A percentile compares a stretch with the other conserved stretches of the same genome.
Conservation (phyloP, 2,888 invertebrate genomes). For the Ceriagrion tenellum region DNA sequence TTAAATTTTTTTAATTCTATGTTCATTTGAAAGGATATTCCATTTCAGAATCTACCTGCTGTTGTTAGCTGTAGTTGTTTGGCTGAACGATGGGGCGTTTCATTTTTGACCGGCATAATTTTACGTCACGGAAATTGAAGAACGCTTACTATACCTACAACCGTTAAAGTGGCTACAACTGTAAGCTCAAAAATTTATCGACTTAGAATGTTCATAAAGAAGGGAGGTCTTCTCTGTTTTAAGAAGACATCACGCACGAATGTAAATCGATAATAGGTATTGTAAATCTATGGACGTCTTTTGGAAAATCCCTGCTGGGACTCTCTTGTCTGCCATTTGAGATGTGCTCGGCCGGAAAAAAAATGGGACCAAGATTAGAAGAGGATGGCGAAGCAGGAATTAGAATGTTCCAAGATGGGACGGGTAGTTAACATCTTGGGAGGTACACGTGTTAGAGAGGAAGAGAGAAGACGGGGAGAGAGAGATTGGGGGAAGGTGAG, state of each 20-base stretch:
- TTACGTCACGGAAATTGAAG: not conserved
- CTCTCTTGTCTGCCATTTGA: conserved; percentile 44
- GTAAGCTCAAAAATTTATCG: not conserved
- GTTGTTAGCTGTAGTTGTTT: no score
- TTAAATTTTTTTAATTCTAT: no score
- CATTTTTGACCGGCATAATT: not conserved
- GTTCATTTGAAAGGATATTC: no score
- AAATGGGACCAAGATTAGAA: not conserved
- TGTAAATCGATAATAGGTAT: conserved; percentile 32
- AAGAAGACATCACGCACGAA: conserved; percentile 19
- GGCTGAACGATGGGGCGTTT: not conserved
- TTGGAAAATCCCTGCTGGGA: conserved; percentile 46
- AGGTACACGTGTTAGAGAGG: not conserved
- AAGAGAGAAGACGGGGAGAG: not conserved
- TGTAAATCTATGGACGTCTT: conserved; percentile 35
- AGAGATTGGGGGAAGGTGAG: not conserved
- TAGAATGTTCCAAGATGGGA: not conserved
- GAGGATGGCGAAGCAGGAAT: not conserved
- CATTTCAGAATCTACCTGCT: no score
- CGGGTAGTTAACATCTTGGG: not conserved
- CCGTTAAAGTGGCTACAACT: not conserved
- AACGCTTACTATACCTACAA: not conserved
- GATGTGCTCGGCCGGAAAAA: conserved; percentile 33
- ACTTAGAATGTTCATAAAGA: not conserved
- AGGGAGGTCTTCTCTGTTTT: not conserved